These are phyloP conservation scores for Hydropsyche tenuis DNA, from an alignment of 1,140 invertebrate genomes.

Conservation along the genomic window DNA sequence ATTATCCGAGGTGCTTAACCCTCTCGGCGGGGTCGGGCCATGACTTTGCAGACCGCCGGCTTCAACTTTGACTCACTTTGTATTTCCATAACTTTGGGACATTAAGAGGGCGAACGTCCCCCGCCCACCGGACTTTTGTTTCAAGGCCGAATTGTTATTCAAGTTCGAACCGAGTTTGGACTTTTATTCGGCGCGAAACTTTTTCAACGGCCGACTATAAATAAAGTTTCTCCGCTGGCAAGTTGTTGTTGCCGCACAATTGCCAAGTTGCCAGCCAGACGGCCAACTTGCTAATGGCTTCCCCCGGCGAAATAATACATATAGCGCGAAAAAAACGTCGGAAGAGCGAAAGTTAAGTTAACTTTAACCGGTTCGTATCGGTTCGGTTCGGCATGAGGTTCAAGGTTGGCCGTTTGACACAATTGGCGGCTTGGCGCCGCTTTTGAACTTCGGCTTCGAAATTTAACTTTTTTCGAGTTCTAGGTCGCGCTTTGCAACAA, in stretches of 20 bases:
- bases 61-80: slow-evolving; percentile 29
- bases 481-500: too few species aligned
- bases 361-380: not conserved
- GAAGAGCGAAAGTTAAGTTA: not conserved
- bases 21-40: slow-evolving; percentile 39
- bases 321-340: slow-evolving; percentile 40
- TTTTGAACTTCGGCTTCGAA: too few species aligned
- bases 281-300: slow-evolving; percentile 49
- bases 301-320: too few species aligned
- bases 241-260: slow-evolving; percentile 39
- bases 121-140: slow-evolving; percentile 46
- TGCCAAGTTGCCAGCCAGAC: slow-evolving; percentile 37
- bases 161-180: slow-evolving; percentile 49
- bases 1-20: slow-evolving; percentile 43
- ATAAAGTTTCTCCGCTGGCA: slow-evolving; percentile 47
- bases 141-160: slow-evolving; percentile 51
- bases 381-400: not conserved
- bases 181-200: slow-evolving; percentile 49
- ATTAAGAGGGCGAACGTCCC: slow-evolving; percentile 40
- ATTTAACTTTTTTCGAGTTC: too few species aligned
- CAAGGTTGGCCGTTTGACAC: not conserved
- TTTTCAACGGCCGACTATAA: slow-evolving; percentile 50
- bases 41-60: slow-evolving; percentile 39
- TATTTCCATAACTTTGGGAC: slow-evolving; percentile 50
- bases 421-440: too few species aligned